These are phyloP conservation scores for Patella ulyssiponensis DNA, from an alignment of 2,888 invertebrate species.

Conservation along the genomic window DNA sequence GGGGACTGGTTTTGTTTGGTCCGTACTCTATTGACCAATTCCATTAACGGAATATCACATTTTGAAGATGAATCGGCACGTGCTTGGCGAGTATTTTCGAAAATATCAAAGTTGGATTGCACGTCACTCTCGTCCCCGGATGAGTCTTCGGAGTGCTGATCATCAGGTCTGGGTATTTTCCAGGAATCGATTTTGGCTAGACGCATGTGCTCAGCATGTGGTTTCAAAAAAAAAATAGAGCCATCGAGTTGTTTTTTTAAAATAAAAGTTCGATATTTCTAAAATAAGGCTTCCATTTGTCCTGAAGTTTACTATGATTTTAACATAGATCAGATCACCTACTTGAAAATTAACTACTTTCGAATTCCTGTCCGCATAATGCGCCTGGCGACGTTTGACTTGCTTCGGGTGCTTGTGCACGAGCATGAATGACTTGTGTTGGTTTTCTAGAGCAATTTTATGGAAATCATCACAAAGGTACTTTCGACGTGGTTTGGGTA, in stretches of 20 bases:
- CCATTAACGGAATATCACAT: too few species aligned
- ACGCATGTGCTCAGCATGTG: slow-evolving; percentile 1
- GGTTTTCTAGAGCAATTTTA: not conserved
- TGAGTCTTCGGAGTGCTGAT: not conserved
- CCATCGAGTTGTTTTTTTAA: not conserved
- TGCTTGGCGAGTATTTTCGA: not conserved
- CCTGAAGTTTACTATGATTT: slow-evolving; percentile 1
- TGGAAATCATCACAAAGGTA: too few species aligned
- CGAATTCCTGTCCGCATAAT: not conserved
- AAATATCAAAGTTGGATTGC: not conserved
- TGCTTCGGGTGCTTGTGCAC: not conserved
- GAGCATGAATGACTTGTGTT: not conserved
- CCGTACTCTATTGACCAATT: too few species aligned
- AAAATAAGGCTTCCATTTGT: not conserved
- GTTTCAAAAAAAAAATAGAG: not conserved
- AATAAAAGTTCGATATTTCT: not conserved
- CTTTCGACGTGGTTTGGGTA: too few species aligned
- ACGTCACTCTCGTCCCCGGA: not conserved
- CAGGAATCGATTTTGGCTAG: not conserved
- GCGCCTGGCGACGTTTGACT: not conserved
- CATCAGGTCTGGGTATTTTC: not conserved
- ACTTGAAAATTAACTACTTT: not conserved
- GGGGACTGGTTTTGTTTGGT: too few species aligned
- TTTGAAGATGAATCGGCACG: not conserved
- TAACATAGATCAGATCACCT: not conserved